phyloP scores from a whole-genome alignment of 2,797 vertebrate genomes.

The Podarcis lilfordi region DNA sequence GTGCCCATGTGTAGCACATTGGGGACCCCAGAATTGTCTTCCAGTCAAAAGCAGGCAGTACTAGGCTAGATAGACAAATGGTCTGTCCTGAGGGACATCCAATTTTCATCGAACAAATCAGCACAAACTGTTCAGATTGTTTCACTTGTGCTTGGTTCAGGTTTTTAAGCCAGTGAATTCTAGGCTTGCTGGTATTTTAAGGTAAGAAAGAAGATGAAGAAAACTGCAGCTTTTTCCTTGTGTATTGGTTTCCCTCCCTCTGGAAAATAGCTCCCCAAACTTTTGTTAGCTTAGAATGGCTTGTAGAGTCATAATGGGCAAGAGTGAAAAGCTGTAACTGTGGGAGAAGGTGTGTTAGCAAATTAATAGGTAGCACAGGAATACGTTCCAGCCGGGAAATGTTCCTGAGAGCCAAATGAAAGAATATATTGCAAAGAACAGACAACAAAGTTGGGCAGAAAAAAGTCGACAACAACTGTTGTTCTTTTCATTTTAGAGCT shows the following conservation, averaged over 20 bases:
- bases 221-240: not conserved
- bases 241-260: not conserved
- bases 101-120: not conserved
- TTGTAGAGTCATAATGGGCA: not conserved
- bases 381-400: not conserved
- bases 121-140: not conserved
- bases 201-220: not conserved
- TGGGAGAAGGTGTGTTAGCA: not conserved
- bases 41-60: not conserved
- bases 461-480: not conserved
- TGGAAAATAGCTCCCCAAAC: not conserved
- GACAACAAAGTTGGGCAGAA: not conserved
- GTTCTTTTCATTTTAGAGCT: not conserved
- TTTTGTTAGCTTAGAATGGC: slow-evolving; percentile 5
- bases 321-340: not conserved
- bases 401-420: not conserved
- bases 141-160: not conserved
- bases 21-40: too few species aligned
- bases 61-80: not conserved
- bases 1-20: too few species aligned
- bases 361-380: not conserved
- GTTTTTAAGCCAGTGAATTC: not conserved
- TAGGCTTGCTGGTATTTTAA: not conserved
- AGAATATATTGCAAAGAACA: not conserved
- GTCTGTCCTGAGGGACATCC: too few species aligned